phyloP scores from a whole-genome alignment of 2,888 invertebrate species.

The Dicranocentrus wangi region DNA sequence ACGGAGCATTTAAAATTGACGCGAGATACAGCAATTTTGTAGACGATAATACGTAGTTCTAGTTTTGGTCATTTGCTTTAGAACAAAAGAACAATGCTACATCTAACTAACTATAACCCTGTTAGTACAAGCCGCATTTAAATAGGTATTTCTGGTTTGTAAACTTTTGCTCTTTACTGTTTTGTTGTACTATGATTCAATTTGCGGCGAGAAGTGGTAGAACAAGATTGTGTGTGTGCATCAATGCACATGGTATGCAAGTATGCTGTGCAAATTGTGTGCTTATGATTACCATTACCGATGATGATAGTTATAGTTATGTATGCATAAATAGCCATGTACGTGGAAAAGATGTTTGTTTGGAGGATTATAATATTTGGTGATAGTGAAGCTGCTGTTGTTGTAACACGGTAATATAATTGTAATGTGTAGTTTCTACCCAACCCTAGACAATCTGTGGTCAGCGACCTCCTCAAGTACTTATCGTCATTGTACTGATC shows the following conservation, averaged over 20 bases:
- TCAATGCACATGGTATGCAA: background rate
- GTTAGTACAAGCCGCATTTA: background rate
- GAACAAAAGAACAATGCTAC: conserved; percentile 12
- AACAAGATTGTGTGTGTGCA: background rate
- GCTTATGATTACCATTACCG: background rate
- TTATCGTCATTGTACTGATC: background rate
- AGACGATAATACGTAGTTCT: background rate
- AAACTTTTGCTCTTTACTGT: background rate
- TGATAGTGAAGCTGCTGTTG: background rate
- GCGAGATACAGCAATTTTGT: no score
- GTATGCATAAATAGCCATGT: background rate
- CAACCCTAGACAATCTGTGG: conserved; percentile 38
- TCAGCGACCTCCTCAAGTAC: conserved; percentile 28
- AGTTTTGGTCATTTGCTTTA: conserved; percentile 12
- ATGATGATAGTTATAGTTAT: conserved; percentile 9
- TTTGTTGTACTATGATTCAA: background rate
- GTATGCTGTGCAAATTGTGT: background rate
- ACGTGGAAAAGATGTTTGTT: conserved; percentile 14
- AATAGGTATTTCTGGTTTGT: background rate
- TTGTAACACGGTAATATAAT: conserved; percentile 13
- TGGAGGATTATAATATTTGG: background rate
- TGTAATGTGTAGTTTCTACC: conserved; percentile 5
- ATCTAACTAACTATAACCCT: no score
- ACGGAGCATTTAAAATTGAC: background rate
- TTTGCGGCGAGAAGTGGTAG: background rate